phyloP scores from a whole-genome alignment of 2,113 vertebrate genomes.

The Garra rufa region DNA sequence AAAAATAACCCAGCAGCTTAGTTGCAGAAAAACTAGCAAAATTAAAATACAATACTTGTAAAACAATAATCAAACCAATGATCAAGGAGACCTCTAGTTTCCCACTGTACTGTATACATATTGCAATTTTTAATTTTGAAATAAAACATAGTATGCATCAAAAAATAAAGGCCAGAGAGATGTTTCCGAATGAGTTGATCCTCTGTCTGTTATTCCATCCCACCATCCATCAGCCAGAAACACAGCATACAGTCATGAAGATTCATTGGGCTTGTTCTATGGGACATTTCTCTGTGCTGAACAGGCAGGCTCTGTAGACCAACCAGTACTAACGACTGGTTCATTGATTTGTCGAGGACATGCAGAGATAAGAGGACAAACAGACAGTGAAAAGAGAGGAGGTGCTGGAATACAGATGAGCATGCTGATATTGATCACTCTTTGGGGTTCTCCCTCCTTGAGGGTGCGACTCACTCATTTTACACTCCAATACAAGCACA shows the following conservation, averaged over 20 bases:
- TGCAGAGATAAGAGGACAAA: constrained; percentile 67
- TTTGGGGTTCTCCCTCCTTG: constrained; percentile 20
- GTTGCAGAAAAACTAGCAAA: no score
- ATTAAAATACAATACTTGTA: no score
- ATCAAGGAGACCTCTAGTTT: no score
- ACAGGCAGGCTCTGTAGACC: constrained; percentile 52
- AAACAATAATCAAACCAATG: no score
- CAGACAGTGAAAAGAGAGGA: constrained; percentile 49
- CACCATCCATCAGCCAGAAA: not conserved
- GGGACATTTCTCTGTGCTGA: constrained; percentile 50
- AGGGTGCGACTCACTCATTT: not conserved
- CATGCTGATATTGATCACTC: constrained; percentile 26
- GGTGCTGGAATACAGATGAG: constrained; percentile 35
- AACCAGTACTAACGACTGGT: constrained; percentile 63
- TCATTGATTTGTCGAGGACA: constrained; percentile 68
- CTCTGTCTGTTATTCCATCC: not conserved
- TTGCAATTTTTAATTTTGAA: not conserved
- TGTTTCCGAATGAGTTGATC: not conserved
- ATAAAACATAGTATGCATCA: not conserved
- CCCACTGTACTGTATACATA: not conserved
- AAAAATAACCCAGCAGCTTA: no score
- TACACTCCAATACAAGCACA: not conserved
- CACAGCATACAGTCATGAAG: not conserved
- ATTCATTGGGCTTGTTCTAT: constrained; percentile 19
- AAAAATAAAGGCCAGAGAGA: not conserved